These are phyloP conservation scores for Lanius ludovicianus DNA, from an alignment of 2,113 vertebrate species.

Conservation along the genomic window DNA sequence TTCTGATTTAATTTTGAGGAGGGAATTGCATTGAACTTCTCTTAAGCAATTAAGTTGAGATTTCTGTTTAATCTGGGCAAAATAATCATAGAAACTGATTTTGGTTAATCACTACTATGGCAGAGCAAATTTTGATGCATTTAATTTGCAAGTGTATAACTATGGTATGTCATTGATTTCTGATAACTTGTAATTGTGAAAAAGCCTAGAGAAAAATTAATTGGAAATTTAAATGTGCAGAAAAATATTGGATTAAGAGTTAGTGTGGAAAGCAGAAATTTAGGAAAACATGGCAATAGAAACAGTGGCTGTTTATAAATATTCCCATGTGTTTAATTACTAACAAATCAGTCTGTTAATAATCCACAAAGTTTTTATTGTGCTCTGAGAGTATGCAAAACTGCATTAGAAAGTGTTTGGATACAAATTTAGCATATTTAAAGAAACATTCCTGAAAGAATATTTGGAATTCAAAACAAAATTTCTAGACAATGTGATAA, in stretches of 20 bases:
- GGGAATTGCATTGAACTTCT: not conserved
- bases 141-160: not conserved
- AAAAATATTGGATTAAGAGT: not conserved
- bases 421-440: not conserved
- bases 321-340: not conserved
- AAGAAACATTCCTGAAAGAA: not conserved
- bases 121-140: not conserved
- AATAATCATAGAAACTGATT: not conserved
- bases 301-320: not conserved
- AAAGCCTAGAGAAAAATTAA: not conserved
- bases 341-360: not conserved
- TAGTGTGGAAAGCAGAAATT: not conserved
- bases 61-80: not conserved
- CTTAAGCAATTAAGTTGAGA: not conserved
- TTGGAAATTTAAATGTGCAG: not conserved
- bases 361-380: not conserved
- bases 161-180: not conserved
- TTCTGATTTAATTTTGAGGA: not conserved
- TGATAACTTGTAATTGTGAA: not conserved
- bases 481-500: not conserved
- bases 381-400: not conserved
- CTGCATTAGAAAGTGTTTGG: not conserved
- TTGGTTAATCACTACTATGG: not conserved
- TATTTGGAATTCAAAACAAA: not conserved
- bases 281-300: not conserved